Conservation (phyloP, 2,797 vertebrate genomes). For the Passerculus sandwichensis region DNA sequence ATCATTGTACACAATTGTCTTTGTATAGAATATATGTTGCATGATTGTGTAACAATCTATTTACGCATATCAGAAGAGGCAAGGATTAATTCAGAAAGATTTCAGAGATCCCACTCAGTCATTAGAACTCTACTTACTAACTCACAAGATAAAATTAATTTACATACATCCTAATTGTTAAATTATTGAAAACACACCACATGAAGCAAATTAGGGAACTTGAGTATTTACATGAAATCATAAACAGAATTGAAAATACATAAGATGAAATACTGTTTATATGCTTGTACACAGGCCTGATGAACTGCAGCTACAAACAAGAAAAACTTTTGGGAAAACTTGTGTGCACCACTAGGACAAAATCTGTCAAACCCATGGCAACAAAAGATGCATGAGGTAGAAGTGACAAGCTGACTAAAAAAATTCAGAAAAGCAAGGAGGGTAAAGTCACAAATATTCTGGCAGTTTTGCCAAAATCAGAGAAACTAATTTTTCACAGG, state of each 20-base stretch:
- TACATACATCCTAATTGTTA: not conserved
- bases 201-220: not conserved
- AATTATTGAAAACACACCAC: not conserved
- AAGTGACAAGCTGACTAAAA: not conserved
- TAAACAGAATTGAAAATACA: not conserved
- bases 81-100: not conserved
- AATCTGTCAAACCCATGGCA: not conserved
- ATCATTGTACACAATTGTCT: not conserved
- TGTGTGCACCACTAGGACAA: not conserved
- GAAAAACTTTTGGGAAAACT: not conserved
- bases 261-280: not conserved
- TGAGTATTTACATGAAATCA: not conserved
- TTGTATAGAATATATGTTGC: not conserved
- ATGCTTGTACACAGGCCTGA: not conserved
- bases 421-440: not conserved
- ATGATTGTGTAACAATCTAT: not conserved
- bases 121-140: not conserved
- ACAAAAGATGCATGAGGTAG: not conserved
- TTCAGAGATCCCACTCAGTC: not conserved
- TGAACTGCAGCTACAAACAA: not conserved
- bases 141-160: not conserved
- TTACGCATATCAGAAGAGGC: not conserved
- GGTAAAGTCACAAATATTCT: not conserved
- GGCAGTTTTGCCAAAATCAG: not conserved
- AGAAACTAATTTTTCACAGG: not conserved